Evolutionary conservation across 2,113 vertebrate species (phyloP), one percentile per base, ranked within the genome.

Genomic region (Oreochromis aureus): DNA sequence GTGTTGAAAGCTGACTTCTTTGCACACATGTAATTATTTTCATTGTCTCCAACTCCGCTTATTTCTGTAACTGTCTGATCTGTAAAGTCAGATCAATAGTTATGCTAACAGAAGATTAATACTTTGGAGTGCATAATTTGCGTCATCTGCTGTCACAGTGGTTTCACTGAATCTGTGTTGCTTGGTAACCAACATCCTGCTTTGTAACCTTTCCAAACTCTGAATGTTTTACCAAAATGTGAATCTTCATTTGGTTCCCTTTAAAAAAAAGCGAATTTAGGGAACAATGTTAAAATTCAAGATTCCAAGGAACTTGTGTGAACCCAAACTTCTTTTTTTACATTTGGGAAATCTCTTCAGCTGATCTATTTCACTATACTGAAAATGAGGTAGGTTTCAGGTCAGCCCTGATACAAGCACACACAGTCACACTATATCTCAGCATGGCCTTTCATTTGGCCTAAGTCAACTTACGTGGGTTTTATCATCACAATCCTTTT

Each of bases 101-200:
- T 84, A 86, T 53, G 69, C 24, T 36, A 69, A 63, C 41, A 87
- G 86, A 66, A 56, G 76, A 90, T 66, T 71, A 87, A 73, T 71
- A 80, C 32, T 39, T 80, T 61, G 63, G 22, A 86, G 80, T 55
- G 48, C 41, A 81, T 61, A 36, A 81, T 79, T 63, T 89, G 84
- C 51, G 1, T 86, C 59, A 86, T 55, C 81, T 44, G 59, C 66
- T 86, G 71, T 81, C 54, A 86, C 22, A 36, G 44, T 53, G 66
- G 56, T 76, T 44, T 10, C 69, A 80, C 66, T 15, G 36, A 55
- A 36, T 84, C 48, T 73, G 44, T 78, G 89, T 88, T 90, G 90
- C 90, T 90, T 88, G 56, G 89, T 86, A 90, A 87, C 87, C 51
- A 53, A 59, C 46, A 66, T 84, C 41, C 19, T 18, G 44, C 44